Percentiles rank a stretch among this genome's conserved stretches.
Conservation (phyloP, 2,113 vertebrate genomes). For the Sminthopsis crassicaudata region DNA sequence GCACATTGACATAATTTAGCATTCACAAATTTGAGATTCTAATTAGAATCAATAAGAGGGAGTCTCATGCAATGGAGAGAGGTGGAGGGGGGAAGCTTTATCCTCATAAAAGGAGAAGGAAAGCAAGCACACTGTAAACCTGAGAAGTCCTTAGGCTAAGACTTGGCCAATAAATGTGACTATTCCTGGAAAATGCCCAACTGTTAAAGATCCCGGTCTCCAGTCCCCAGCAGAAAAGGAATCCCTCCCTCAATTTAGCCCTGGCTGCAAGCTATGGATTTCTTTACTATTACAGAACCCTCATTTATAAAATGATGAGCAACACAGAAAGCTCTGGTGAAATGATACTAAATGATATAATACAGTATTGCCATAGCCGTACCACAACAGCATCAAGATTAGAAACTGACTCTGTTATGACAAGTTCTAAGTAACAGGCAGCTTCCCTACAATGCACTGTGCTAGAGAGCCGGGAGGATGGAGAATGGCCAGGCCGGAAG, state of each 20-base stretch:
- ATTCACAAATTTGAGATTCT: conserved; percentile 76
- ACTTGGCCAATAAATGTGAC: conserved; percentile 78
- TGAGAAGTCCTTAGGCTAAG: conserved; percentile 75
- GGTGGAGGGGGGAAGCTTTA: not conserved
- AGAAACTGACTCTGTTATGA: not conserved
- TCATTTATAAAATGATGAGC: conserved; percentile 80
- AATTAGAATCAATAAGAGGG: conserved; percentile 77
- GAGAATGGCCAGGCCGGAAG: not conserved
- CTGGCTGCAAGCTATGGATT: conserved; percentile 72
- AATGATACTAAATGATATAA: conserved; percentile 65
- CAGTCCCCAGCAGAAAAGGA: conserved; percentile 76
- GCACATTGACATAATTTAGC: conserved; percentile 66
- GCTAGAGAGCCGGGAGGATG: not conserved
- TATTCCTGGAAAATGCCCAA: conserved; percentile 78
- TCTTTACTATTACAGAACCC: conserved; percentile 69
- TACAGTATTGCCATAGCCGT: conserved; percentile 31
- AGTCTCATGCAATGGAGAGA: conserved; percentile 59
- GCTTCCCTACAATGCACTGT: not conserved
- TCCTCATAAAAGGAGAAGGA: conserved; percentile 75
- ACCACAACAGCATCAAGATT: not conserved
- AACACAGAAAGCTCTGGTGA: conserved; percentile 71
- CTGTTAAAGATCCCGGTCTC: conserved; percentile 77
- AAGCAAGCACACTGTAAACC: conserved; percentile 73
- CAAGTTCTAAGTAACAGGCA: not conserved
- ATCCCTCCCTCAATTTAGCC: conserved; percentile 76